A percentile compares a stretch with the other conserved stretches of the same genome.
Evolutionary conservation across 2,888 invertebrate species (phyloP).

Genomic region (Brachypalpus laphriformis): DNA sequence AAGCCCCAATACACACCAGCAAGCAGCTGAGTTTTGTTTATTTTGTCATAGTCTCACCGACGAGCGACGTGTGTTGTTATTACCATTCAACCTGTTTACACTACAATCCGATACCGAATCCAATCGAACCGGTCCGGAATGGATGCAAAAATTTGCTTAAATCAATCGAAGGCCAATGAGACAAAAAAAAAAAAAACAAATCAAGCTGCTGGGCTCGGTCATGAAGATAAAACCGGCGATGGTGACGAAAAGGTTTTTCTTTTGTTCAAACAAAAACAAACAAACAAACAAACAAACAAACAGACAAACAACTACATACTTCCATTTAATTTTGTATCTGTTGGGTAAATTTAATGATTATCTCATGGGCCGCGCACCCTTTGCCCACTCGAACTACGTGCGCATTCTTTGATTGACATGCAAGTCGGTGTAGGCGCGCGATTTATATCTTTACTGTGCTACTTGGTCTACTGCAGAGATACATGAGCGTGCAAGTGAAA

Average conservation of each 20-base stretch:
- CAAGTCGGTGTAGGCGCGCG: slow-evolving; percentile 57
- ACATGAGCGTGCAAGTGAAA: slow-evolving; percentile 55
- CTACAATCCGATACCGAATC: slow-evolving; percentile 25
- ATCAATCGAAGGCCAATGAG: slow-evolving; percentile 59
- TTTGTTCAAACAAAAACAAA: neutral
- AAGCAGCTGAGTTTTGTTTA: slow-evolving; percentile 59
- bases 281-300: neutral
- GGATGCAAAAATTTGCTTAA: slow-evolving; percentile 64
- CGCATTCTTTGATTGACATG: slow-evolving; percentile 71
- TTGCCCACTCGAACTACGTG: slow-evolving; percentile 43
- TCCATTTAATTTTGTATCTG: slow-evolving; percentile 27
- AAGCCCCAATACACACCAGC: neutral
- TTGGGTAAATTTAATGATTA: slow-evolving; percentile 51
- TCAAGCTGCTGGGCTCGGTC: neutral
- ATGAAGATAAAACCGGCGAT: slow-evolving; percentile 20
- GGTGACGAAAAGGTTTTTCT: slow-evolving; percentile 50
- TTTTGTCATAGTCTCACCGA: slow-evolving; percentile 3
- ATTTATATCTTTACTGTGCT: slow-evolving; percentile 59
- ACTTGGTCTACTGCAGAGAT: neutral
- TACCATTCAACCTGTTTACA: slow-evolving; percentile 66
- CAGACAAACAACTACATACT: neutral
- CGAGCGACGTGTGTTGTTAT: slow-evolving; percentile 1
- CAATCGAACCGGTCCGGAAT: slow-evolving; percentile 61
- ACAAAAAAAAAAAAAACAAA: slow-evolving; percentile 7
- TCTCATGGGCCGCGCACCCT: slow-evolving; percentile 50